Evolutionary conservation across 2,113 vertebrate species (phyloP), one percentile per base, ranked within the genome.

Genomic region (Syngnathus scovelli): DNA sequence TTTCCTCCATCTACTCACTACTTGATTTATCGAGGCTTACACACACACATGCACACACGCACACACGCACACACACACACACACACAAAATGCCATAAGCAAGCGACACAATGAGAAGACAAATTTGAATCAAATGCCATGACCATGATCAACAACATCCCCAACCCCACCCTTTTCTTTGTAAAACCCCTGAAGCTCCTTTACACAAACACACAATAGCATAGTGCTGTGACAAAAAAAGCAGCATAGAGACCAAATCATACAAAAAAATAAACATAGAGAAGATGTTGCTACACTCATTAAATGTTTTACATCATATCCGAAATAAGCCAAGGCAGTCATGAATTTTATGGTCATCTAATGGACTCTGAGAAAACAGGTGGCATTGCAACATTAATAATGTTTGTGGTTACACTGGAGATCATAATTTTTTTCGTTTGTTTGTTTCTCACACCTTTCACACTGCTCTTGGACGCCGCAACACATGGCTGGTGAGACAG

Each of bases 141-240:
- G 78, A 68, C 75, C 67, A 72, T 67, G 68, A 79, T 77, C 75
- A 84, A 78, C 70, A 84, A 81, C 81, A 81, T 77, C 69, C 70
- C 83, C 81, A 69, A 12, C 41, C 11, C 11, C 41, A 13, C 79
- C 84, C 76, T 70, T 61, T 73, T 77, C 39, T 66, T 43, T 64
- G 49, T 56, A 68, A 82, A 75, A 39, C 64, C 72, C 55, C 54
- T 69, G 41, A 71, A 68, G 68, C 66, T 67, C 66, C 19, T 66
- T 68, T 51, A 7, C 27, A 58, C 56, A 72, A 64, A 51, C 0
- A 37, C 56, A 52, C 49, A 49, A 61, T 27, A 56, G 52, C 21
- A 16, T 66, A 39, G 8, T 38, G 2, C 69, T 44, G 37, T 27
- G 68, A 71, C 41, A 59, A 41, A n/a, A 75, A 73, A 75, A 52